These are phyloP conservation scores for Erethizon dorsatum DNA, from an alignment of 2,797 vertebrate genomes.

Conservation along the genomic window DNA sequence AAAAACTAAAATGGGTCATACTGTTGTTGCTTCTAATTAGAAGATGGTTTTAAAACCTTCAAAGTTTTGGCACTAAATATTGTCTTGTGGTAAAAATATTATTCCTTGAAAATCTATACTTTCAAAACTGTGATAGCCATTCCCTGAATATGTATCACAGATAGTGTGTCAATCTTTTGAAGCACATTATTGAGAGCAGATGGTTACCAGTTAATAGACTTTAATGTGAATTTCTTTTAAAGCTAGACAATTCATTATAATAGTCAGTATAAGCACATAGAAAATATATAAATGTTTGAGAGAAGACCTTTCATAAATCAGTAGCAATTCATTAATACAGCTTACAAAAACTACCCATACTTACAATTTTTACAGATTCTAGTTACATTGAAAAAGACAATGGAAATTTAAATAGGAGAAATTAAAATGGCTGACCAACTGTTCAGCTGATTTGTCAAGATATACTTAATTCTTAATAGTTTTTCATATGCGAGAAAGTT, in stretches of 20 bases:
- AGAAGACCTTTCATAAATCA: not conserved
- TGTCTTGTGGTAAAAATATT: not conserved
- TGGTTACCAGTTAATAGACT: not conserved
- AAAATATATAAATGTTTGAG: not conserved
- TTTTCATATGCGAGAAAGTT: not conserved
- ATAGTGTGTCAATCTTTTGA: not conserved
- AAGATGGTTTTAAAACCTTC: conserved; percentile 1
- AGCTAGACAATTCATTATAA: not conserved
- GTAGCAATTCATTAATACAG: not conserved
- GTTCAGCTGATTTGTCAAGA: not conserved
- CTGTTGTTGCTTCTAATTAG: conserved; percentile 11
- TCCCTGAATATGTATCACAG: not conserved
- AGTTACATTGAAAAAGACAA: conserved; percentile 16
- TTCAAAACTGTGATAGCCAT: conserved; percentile 21
- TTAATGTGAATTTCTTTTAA: conserved; percentile 48
- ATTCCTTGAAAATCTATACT: not conserved
- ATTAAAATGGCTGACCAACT: not conserved
- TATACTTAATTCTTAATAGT: not conserved
- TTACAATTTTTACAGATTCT: conserved; percentile 18
- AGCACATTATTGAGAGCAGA: not conserved
- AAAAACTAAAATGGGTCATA: not conserved
- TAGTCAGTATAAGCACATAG: not conserved
- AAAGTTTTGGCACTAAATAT: conserved; percentile 35
- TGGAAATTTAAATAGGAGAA: conserved; percentile 29
- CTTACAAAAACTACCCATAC: not conserved